A percentile compares a stretch with the other conserved stretches of the same genome.
Conservation (phyloP, 2,113 vertebrate genomes). For the Cheirogaleus medius region DNA sequence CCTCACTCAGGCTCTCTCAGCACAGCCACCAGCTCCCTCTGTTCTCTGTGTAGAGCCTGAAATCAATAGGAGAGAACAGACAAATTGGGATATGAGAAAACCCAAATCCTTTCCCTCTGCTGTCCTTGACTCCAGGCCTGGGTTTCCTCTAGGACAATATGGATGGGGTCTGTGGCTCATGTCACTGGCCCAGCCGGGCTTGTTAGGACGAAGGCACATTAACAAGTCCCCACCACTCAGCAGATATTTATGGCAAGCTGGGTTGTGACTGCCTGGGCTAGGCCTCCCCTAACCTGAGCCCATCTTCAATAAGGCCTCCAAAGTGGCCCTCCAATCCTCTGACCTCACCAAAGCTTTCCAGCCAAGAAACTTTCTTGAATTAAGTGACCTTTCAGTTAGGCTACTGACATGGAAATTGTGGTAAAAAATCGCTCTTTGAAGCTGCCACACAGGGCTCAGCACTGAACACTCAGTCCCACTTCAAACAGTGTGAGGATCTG, state of each 20-base stretch:
- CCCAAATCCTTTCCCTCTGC: no score
- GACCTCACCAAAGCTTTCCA: not conserved
- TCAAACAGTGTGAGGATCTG: no score
- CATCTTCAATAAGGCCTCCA: not conserved
- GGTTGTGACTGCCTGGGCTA: not conserved
- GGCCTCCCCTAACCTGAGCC: not conserved
- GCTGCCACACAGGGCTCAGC: not conserved
- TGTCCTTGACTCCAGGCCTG: not conserved
- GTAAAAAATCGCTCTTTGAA: not conserved
- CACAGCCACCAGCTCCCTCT: slow-evolving; percentile 62
- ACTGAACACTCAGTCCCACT: not conserved
- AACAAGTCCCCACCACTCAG: not conserved
- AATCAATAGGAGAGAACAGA: not conserved
- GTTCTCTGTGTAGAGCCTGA: slow-evolving; percentile 78
- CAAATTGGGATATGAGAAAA: not conserved
- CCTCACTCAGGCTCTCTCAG: slow-evolving; percentile 73
- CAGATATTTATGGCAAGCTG: not conserved
- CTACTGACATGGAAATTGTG: not conserved
- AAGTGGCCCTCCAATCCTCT: not conserved
- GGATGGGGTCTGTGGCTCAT: not conserved
- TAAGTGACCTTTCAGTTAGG: not conserved
- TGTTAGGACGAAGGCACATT: not conserved
- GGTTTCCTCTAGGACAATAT: fast-evolving
- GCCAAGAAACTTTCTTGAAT: not conserved
- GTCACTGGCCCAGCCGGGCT: not conserved